Conservation (phyloP, 2,888 invertebrate species). For the Sesia apiformis region DNA sequence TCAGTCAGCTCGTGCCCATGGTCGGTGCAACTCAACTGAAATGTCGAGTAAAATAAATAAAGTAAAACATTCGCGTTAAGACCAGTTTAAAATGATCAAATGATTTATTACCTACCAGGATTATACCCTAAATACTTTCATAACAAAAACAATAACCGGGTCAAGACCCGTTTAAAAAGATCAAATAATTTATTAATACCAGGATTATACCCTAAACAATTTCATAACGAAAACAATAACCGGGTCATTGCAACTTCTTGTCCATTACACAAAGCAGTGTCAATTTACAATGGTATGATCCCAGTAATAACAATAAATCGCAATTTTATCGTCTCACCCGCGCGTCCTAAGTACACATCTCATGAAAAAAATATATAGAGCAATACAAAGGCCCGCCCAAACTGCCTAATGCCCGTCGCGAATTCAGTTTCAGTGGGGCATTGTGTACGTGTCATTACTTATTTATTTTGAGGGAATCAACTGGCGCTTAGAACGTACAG, state of each 20-base stretch:
- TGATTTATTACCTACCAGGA: too few species aligned
- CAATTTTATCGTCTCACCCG: conserved; percentile 26
- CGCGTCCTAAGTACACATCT: conserved; percentile 26
- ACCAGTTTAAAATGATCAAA: too few species aligned
- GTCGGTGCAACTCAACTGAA: too few species aligned
- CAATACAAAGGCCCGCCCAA: conserved; percentile 15
- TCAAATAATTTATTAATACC: background rate
- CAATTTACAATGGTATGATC: conserved; percentile 15
- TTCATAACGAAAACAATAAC: conserved; percentile 17
- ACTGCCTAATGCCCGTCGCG: conserved; percentile 9
- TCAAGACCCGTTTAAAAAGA: background rate
- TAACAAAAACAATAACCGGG: conserved; percentile 16
- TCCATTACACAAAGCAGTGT: conserved; percentile 12
- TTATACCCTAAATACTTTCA: conserved; percentile 2
- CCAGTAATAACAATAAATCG: conserved; percentile 32
- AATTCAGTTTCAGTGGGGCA: conserved; percentile 1
- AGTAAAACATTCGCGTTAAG: too few species aligned
- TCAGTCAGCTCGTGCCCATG: too few species aligned
- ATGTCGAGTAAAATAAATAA: too few species aligned
- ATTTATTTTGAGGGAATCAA: too few species aligned
- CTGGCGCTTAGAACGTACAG: too few species aligned
- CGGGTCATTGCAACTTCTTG: conserved; percentile 3
- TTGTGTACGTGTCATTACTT: background rate
- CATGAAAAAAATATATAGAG: conserved; percentile 32
- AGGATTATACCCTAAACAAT: background rate